These are phyloP conservation scores for Lacanobia wlatinum DNA, from an alignment of 2,888 invertebrate genomes.

Conservation along the genomic window DNA sequence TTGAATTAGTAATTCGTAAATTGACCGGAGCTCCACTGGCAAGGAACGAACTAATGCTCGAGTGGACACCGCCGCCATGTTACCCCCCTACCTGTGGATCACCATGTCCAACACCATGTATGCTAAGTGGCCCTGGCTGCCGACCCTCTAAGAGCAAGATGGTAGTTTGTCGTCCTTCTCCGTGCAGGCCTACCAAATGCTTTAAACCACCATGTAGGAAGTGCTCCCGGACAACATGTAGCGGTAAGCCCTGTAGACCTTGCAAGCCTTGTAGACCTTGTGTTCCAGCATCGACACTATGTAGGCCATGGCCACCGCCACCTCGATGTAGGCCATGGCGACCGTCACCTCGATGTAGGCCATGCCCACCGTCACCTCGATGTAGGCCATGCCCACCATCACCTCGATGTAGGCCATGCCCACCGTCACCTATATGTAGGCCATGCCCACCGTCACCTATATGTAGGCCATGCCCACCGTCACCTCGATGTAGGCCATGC, in stretches of 20 bases:
- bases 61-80: conserved; percentile 85
- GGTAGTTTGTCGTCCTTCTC: conserved; percentile 49
- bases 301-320: conserved; percentile 3
- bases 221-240: conserved; percentile 39
- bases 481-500: not conserved
- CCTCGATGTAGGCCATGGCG: conserved; percentile 11
- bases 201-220: conserved; percentile 54
- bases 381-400: not conserved
- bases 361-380: conserved; percentile 1
- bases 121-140: conserved; percentile 14
- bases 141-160: conserved; percentile 47
- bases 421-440: not conserved
- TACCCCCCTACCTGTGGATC: conserved; percentile 60
- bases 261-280: conserved; percentile 33
- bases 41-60: conserved; percentile 86
- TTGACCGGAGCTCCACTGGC: conserved; percentile 85
- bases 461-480: conserved; percentile 19
- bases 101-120: conserved; percentile 50
- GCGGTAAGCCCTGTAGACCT: conserved; percentile 31
- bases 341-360: not conserved
- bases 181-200: conserved; percentile 51
- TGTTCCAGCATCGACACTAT: not conserved
- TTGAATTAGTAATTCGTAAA: conserved; percentile 85
- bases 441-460: conserved; percentile 4
- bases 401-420: not conserved